phyloP scores from a whole-genome alignment of 2,888 invertebrate genomes.

The Lysandra bellargus region DNA sequence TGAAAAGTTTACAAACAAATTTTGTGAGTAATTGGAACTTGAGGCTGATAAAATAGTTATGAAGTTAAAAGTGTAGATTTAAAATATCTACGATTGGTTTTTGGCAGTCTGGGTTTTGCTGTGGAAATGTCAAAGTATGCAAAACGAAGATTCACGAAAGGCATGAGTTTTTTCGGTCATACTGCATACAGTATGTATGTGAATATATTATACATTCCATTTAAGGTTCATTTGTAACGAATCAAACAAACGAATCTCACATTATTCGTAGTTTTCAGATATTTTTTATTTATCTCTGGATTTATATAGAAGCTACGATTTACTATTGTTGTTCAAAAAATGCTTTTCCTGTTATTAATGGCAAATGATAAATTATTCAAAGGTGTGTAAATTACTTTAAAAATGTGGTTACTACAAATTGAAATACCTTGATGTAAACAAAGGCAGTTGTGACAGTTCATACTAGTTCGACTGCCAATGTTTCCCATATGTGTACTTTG shows the following conservation, averaged over 20 bases:
- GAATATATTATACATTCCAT: background rate
- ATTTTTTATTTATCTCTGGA: background rate
- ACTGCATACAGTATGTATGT: background rate
- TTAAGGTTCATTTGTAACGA: background rate
- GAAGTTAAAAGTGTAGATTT: background rate
- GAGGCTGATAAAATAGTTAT: background rate
- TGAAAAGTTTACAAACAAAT: background rate
- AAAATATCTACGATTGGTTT: no score
- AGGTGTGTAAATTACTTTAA: background rate
- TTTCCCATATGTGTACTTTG: no score
- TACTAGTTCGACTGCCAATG: no score
- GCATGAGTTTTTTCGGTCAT: no score
- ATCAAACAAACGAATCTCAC: constrained; percentile 6
- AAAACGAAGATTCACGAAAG: no score
- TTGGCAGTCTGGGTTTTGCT: no score
- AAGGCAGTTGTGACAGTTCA: no score
- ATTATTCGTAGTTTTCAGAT: constrained; percentile 12
- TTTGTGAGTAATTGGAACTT: background rate
- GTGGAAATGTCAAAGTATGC: no score
- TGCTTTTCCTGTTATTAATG: background rate
- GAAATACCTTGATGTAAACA: no score
- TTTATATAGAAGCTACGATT: constrained; percentile 2
- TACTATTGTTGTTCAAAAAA: background rate
- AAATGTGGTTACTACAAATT: background rate
- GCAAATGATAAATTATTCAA: background rate